Evolutionary conservation across 2,888 invertebrate species (phyloP), one percentile per base, ranked within the genome.

Genomic region (Cryptocheilus praepositus): DNA sequence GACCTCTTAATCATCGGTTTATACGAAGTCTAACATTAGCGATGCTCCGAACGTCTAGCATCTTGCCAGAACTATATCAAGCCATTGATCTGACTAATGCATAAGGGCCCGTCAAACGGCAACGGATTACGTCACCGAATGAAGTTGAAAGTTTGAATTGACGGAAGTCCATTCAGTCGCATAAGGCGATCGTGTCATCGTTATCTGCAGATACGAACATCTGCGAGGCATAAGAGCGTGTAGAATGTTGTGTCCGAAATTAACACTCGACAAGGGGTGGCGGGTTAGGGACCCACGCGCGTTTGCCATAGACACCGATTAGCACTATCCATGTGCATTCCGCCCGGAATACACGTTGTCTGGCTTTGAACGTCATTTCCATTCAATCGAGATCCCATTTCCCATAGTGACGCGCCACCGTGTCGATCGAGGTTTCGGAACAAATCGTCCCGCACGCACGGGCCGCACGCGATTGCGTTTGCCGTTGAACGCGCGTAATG

Each of bases 341-440:
- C 79, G 65, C 67, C 64, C 73, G 76, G 81, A 55, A 72, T 82
- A 82, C 83, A 81, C 81, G 82, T 36, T 83, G 80, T 82, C 75
- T 71, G 65, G 71, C 70, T 71, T 77, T 77, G 79, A 79, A 80
- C 80, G 78, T 80, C 81, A 82, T 83, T 84, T 83, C 81, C 79
- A 83, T 82, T 83, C 83, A 83, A 83, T 83, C 80, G 83, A 75
- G 83, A 83, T 83, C 73, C 81, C 79, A 83, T 83, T 83, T 83
- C 81, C 83, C 79, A 77, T 81, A 75, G 81, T 73, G 69, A 59
- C 61, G 54, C 63, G 61, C 56, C 56, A 45, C 63, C 61, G 63
- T 64, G 63, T 68, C 65, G 61, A 57, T 49, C 71, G 69, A 59
- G 70, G 67, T 64, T 76, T 73, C 74, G 69, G 77, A 76, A 80